Conservation (phyloP, 1,140 invertebrate genomes). For the Nomia melanderi region DNA sequence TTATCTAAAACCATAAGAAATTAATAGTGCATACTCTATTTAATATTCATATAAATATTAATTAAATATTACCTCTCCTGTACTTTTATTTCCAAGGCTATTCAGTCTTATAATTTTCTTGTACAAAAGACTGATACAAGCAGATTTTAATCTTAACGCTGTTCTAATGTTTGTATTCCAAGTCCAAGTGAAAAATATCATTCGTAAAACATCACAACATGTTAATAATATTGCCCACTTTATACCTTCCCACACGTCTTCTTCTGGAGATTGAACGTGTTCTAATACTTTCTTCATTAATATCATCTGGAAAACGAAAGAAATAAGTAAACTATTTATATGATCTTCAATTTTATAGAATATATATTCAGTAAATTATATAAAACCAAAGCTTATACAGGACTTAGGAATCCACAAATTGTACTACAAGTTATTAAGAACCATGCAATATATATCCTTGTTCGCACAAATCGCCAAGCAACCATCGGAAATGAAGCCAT, state of each 20-base stretch:
- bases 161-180: constrained; percentile 85
- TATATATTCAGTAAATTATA: not conserved
- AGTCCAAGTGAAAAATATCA: constrained; percentile 82
- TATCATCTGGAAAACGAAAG: constrained; percentile 80
- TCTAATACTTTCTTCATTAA: constrained; percentile 82
- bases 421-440: constrained; percentile 81
- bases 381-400: constrained; percentile 79
- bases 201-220: constrained; percentile 82
- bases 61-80: constrained; percentile 82
- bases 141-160: constrained; percentile 83
- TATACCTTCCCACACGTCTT: constrained; percentile 76
- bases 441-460: constrained; percentile 81
- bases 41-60: not conserved
- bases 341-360: not conserved
- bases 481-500: constrained; percentile 81
- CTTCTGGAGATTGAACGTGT: constrained; percentile 78
- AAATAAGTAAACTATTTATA: not conserved
- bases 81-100: constrained; percentile 81
- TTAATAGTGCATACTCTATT: not conserved
- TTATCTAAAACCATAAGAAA: constrained; percentile 80
- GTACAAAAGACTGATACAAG: constrained; percentile 84
- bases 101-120: constrained; percentile 84
- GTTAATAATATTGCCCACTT: constrained; percentile 81
- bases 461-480: constrained; percentile 82
- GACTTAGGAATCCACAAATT: constrained; percentile 83